These are phyloP conservation scores for Bubalus kerabau DNA, from an alignment of 2,113 vertebrate species.

Conservation along the genomic window DNA sequence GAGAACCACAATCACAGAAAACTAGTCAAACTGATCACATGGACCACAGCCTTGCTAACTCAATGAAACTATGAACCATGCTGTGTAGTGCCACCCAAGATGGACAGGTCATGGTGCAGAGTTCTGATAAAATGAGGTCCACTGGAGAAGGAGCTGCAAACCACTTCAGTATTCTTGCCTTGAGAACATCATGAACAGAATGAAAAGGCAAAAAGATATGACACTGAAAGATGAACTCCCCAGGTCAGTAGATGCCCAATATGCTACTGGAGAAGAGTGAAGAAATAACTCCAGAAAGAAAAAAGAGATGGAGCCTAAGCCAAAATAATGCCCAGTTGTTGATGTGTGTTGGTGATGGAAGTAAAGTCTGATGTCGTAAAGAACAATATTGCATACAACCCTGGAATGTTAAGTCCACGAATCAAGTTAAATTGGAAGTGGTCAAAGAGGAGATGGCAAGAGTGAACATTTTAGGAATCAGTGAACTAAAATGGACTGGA, in stretches of 20 bases:
- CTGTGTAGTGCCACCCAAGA: accelerated
- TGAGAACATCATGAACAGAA: neutral
- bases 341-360: neutral
- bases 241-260: neutral
- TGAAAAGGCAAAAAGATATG: neutral
- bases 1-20: neutral
- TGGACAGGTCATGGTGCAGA: neutral
- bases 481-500: neutral
- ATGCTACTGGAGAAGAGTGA: neutral
- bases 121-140: neutral
- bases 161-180: neutral
- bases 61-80: neutral
- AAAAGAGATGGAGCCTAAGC: neutral
- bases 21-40: neutral
- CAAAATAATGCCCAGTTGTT: neutral
- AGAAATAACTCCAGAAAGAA: neutral
- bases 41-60: neutral
- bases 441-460: neutral
- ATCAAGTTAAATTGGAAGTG: neutral
- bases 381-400: neutral
- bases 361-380: neutral
- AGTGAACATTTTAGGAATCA: neutral
- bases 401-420: neutral
- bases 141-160: neutral
- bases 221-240: neutral